Evolutionary conservation across 2,888 invertebrate genomes (phyloP), one percentile per base, ranked within the genome.

Genomic region (Aethes cnicana): DNA sequence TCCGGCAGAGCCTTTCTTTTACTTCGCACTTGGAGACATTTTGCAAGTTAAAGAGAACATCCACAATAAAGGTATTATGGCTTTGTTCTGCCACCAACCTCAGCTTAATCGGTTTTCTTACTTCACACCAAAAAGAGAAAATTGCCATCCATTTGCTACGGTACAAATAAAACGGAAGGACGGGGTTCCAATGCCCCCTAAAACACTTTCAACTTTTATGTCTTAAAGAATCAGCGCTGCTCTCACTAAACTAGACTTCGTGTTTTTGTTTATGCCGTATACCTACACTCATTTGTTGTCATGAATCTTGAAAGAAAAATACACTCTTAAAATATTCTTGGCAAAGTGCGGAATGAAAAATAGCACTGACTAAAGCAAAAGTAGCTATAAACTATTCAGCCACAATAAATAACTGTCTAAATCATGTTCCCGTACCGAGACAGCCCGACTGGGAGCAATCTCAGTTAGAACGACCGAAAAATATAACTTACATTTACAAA

Each of bases 401-500:
- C 61, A 62, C 65, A 72, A 71, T 69, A 74, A 74, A 44, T 72
- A 70, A 65, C 66, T 66, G 64, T 66, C 74, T 74, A 79, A 78
- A 75, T 77, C 74, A 74, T 68, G 62, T 58, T 67, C 64, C 59
- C 65, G 60, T 57, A 62, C 64, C 58, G 66, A 62, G 63, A 69
- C 59, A 63, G 66, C 72, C 66, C 74, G 64, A 69, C 63, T 61
- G 75, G 74, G 75, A 79, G 70, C 72, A 73, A 79, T 81, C 74
- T 73, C 71, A 67, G 68, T 63, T 60, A 63, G 58, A 65, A 66
- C 62, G 61, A 62, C 65, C 68, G 64, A 73, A 75, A 81, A 81
- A 81, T 81, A 80, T 74, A 74, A 72, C 72, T 70, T 69, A 74
- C 74, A 74, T 74, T 79, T 77, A 80, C 77, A 80, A 84, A 82